Percentiles rank a stretch among this genome's conserved stretches.
Conservation (phyloP, 2,113 vertebrate species). For the Camelus dromedarius region DNA sequence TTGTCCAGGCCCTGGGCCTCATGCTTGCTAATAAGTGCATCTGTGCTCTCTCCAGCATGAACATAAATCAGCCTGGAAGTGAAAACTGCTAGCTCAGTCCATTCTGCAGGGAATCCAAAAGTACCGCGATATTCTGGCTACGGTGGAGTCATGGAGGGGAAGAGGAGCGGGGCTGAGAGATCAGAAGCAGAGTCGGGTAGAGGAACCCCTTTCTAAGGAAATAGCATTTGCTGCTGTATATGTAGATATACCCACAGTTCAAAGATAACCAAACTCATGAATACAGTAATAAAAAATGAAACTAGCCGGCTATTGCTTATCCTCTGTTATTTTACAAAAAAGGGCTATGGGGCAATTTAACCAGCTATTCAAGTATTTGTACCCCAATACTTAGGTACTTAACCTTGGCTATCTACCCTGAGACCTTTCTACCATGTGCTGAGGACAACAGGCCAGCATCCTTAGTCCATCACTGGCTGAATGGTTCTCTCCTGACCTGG, state of each 20-base stretch:
- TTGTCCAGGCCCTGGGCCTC: background rate
- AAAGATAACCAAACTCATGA: background rate
- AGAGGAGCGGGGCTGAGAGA: background rate
- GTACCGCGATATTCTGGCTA: slow-evolving; percentile 3
- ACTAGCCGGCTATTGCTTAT: background rate
- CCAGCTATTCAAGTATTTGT: background rate
- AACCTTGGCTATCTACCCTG: background rate
- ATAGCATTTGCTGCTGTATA: background rate
- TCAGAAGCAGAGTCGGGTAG: background rate
- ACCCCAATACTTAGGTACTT: background rate
- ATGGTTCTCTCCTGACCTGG: background rate
- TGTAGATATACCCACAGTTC: background rate
- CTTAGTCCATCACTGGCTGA: background rate
- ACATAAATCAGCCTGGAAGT: slow-evolving; percentile 74
- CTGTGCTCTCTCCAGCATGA: slow-evolving; percentile 68
- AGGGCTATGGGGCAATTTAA: background rate
- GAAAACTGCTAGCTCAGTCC: slow-evolving; percentile 76
- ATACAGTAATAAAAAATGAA: background rate
- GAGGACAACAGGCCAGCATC: background rate
- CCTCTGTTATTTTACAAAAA: background rate
- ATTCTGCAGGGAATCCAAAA: slow-evolving; percentile 65
- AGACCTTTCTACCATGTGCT: background rate
- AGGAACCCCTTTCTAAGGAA: background rate
- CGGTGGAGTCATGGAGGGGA: background rate
- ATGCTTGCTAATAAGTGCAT: slow-evolving; percentile 60